phyloP scores from a whole-genome alignment of 2,797 vertebrate species.

The Mus minutoides region DNA sequence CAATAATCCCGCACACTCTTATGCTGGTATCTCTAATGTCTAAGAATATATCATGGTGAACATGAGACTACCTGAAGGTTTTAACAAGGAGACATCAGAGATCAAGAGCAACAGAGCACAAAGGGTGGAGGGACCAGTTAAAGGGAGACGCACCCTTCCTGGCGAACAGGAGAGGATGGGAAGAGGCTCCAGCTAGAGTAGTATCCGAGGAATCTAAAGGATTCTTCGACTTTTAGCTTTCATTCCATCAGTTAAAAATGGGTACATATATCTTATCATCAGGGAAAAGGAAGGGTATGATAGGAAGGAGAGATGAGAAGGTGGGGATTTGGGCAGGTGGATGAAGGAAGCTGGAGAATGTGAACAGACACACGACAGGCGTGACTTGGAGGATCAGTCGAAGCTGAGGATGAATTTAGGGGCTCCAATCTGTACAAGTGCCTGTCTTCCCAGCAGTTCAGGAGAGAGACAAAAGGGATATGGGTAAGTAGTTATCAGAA shows the following conservation, averaged over 20 bases:
- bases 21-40: neutral
- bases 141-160: neutral
- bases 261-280: neutral
- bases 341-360: neutral
- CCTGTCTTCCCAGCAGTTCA: neutral
- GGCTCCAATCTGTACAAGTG: neutral
- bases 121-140: neutral
- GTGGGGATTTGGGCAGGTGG: neutral
- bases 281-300: neutral
- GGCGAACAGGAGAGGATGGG: neutral
- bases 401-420: neutral
- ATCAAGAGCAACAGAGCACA: neutral
- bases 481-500: neutral
- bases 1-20: neutral
- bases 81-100: neutral
- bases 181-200: neutral
- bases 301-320: neutral
- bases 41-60: neutral
- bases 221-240: neutral
- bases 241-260: neutral
- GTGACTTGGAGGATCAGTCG: neutral
- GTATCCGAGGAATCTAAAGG: neutral
- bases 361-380: neutral
- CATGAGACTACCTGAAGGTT: neutral
- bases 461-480: neutral